These are phyloP conservation scores for Tetrapedia diversipes DNA, from an alignment of 2,888 invertebrate genomes.

Conservation along the genomic window DNA sequence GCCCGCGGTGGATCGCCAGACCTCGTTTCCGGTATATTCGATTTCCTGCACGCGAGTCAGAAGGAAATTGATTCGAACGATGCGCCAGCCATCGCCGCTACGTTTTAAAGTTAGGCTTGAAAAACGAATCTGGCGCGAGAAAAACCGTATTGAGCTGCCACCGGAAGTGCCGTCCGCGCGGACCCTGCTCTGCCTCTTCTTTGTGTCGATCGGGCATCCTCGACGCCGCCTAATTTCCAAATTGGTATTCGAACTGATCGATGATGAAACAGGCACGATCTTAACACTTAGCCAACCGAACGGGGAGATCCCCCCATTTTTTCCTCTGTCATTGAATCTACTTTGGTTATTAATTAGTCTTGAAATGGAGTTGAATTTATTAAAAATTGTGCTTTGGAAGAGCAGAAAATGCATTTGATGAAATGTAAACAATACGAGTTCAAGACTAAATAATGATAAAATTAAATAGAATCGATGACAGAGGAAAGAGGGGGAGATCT, in stretches of 20 bases:
- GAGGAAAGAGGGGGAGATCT: too few species aligned
- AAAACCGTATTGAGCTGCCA: conserved; percentile 16
- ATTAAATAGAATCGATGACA: too few species aligned
- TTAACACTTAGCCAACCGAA: too few species aligned
- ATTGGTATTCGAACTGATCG: not conserved
- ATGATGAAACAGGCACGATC: too few species aligned
- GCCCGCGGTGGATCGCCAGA: conserved; percentile 52
- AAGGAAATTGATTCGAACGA: conserved; percentile 71
- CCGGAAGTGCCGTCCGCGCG: not conserved
- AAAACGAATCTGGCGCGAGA: conserved; percentile 19
- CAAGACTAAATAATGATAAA: too few species aligned
- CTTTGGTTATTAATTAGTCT: too few species aligned
- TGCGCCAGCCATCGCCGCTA: conserved; percentile 27
- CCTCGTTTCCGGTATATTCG: conserved; percentile 69
- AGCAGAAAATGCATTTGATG: too few species aligned
- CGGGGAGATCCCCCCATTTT: too few species aligned
- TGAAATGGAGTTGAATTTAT: too few species aligned
- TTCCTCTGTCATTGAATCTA: too few species aligned
- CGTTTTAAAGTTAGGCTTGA: conserved; percentile 44
- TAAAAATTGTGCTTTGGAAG: too few species aligned
- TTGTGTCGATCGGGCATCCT: not conserved
- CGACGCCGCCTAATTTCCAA: not conserved
- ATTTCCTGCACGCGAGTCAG: conserved; percentile 70
- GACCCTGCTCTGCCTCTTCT: not conserved
- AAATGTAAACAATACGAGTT: too few species aligned